phyloP scores from a whole-genome alignment of 2,797 vertebrate species.

The Lithobates pipiens region DNA sequence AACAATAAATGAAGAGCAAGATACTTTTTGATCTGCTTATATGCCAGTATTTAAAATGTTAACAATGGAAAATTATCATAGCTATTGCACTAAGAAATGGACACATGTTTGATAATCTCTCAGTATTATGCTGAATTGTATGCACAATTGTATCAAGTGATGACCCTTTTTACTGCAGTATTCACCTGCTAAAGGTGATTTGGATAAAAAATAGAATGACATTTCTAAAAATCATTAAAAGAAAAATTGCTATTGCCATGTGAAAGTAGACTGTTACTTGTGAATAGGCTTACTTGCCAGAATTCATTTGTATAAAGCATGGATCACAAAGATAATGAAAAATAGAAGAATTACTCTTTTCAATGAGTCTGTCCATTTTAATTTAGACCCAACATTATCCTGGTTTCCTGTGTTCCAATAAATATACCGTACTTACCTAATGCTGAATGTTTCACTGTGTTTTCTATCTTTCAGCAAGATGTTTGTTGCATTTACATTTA shows the following conservation, averaged over 20 bases:
- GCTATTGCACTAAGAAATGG: too few relatives aligned
- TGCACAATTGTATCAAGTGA: too few relatives aligned
- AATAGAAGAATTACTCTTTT: slow-evolving; percentile 31
- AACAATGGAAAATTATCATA: too few relatives aligned
- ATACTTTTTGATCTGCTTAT: too few relatives aligned
- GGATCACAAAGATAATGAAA: slow-evolving; percentile 25
- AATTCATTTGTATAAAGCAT: slow-evolving; percentile 37
- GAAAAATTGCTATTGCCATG: slow-evolving; percentile 28
- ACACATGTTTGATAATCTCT: too few relatives aligned
- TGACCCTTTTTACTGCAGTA: too few relatives aligned
- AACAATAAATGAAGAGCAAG: too few relatives aligned
- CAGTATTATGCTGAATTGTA: too few relatives aligned
- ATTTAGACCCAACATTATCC: slow-evolving; percentile 9
- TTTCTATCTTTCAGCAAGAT: not conserved
- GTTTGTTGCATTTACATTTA: not conserved
- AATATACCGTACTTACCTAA: slow-evolving; percentile 7
- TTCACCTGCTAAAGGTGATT: not conserved
- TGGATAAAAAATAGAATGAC: slow-evolving; percentile 8
- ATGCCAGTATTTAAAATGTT: too few relatives aligned
- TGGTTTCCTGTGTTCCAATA: not conserved
- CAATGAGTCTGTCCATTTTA: slow-evolving; percentile 28
- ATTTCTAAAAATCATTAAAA: slow-evolving; percentile 29
- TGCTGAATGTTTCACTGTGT: not conserved
- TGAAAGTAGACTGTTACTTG: not conserved
- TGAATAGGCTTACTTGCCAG: slow-evolving; percentile 22